Base-by-base conservation (phyloP, 1,140 invertebrate species). In the Anastatus disparis region DNA sequence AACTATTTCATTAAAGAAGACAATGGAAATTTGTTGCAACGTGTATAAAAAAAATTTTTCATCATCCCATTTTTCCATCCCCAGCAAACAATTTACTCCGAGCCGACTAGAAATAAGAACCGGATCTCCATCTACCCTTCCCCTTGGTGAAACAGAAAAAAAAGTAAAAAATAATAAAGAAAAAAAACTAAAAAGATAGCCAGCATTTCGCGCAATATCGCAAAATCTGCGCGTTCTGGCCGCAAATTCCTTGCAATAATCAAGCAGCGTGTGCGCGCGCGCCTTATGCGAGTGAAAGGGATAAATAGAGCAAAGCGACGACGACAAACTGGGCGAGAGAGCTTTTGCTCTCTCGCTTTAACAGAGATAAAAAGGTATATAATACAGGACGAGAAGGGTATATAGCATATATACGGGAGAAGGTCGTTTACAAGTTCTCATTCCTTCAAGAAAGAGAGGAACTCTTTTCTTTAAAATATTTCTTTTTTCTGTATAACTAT, bases 211-310 rank as follows among this genome's bases (percentile, higher is more conserved):
- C 29, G 13, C 52, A 65, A 65, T 65, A 46, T 65, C 48, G 31
- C n/a, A n/a, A 9, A 1, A 7, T 13, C 46, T 13, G 27, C 26
- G 44, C 26, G n/a, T n/a, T n/a, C n/a, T n/a, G n/a, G n/a, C n/a
- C n/a, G 26, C 26, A 56, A 72, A 72, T 68, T 46, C 9, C 70
- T 69, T 35, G 53, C 42, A 70, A 62, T 40, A 55, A 44, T 55
- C 42, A 24, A 40, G 55, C 68, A n/a, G 56, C 48, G 62, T 50
- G 52, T 72, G 63, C 55, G 24, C 29, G 48, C n/a, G 38, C n/a
- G 31, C 52, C 12, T 35, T 58, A 64, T 44, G 29, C 68, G 38
- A 63, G 48, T 42, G 62, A 53, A 40, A 27, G 64, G 35, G 40
- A 56, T 35, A 66, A 66, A 56, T 56, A 46, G 64, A 66, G 64